A percentile compares a stretch with the other conserved stretches of the same genome.
Evolutionary conservation across 1,140 invertebrate species (phyloP).

Genomic region (Idris sp.): DNA sequence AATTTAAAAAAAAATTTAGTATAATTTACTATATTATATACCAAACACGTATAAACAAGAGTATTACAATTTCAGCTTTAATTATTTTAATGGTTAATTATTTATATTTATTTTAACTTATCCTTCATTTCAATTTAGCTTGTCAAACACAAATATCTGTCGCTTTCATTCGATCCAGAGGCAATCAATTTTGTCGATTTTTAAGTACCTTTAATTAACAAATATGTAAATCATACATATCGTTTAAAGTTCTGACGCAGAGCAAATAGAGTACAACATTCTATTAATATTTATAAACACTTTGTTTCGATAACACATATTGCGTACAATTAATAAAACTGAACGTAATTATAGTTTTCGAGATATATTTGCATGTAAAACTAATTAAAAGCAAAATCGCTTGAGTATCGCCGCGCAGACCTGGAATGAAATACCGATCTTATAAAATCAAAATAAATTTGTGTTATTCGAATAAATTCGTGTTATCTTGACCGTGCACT

Average conservation of each 20-base stretch:
- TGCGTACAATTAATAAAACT: constrained; percentile 47
- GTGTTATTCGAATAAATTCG: too few relatives aligned
- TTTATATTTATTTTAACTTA: too few relatives aligned
- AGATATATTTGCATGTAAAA: constrained; percentile 44
- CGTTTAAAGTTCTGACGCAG: constrained; percentile 30
- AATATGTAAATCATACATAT: constrained; percentile 13
- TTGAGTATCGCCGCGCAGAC: constrained; percentile 8
- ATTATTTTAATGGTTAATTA: too few relatives aligned
- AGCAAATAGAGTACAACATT: constrained; percentile 15
- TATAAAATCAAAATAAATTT: constrained; percentile 37
- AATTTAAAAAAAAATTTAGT: too few relatives aligned
- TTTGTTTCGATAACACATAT: constrained; percentile 26
- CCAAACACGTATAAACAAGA: too few relatives aligned
- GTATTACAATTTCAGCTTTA: too few relatives aligned
- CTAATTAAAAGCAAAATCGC: constrained; percentile 45
- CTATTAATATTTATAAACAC: constrained; percentile 50
- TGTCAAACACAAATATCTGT: constrained; percentile 1
- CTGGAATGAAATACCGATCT: constrained; percentile 5
- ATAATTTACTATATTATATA: too few relatives aligned
- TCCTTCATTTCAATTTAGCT: too few relatives aligned
- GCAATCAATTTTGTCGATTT: constrained; percentile 17
- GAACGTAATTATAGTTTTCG: constrained; percentile 34
- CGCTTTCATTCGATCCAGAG: background rate
- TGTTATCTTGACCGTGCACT: constrained; percentile 19
- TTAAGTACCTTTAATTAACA: constrained; percentile 25